Conservation (phyloP, 2,113 vertebrate genomes). For the Hemiprocne comata region DNA sequence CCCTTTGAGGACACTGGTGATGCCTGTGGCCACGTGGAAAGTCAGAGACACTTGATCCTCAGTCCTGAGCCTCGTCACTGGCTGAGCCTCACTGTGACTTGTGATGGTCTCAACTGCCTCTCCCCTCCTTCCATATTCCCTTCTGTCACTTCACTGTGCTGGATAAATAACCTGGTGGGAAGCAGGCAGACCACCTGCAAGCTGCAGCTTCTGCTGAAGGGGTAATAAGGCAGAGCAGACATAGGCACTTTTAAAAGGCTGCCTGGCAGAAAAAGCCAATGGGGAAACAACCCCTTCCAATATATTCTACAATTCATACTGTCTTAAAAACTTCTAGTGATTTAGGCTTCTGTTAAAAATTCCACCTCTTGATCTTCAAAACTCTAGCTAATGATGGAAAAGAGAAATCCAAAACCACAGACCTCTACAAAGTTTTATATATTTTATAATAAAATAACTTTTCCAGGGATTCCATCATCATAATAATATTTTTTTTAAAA, state of each 20-base stretch:
- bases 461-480: slow-evolving; percentile 49
- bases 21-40: fast-evolving
- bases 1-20: background rate
- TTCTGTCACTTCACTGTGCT: fast-evolving
- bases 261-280: background rate
- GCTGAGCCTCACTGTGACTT: background rate
- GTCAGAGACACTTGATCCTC: background rate
- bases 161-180: background rate
- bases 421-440: background rate
- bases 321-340: slow-evolving; percentile 4
- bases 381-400: slow-evolving; percentile 42
- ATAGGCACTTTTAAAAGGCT: background rate
- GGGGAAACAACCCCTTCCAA: background rate
- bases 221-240: slow-evolving; percentile 2
- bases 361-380: slow-evolving; percentile 41
- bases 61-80: background rate
- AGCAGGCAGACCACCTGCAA: background rate
- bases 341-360: slow-evolving; percentile 45
- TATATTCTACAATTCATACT: slow-evolving; percentile 21
- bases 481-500: background rate
- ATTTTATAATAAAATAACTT: slow-evolving; percentile 53
- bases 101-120: background rate
- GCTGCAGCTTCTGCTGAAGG: background rate
- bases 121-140: fast-evolving
- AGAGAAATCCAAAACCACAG: slow-evolving; percentile 43